phyloP scores from a whole-genome alignment of 53 echinoderm and acorn worm genomes.

The Echinometra lucunter region DNA sequence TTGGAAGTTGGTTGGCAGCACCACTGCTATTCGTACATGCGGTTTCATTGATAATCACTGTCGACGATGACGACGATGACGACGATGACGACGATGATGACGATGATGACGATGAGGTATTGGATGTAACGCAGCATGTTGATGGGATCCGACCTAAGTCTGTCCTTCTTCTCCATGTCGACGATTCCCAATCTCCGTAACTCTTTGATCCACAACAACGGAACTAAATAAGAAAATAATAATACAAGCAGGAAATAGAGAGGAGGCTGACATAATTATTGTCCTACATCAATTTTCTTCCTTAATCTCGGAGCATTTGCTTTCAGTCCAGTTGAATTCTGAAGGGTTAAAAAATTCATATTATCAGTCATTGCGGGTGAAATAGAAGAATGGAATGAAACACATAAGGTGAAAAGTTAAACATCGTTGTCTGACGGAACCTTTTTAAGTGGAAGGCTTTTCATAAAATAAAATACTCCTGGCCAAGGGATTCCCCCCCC shows the following conservation, averaged over 20 bases:
- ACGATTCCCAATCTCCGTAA: constrained; percentile 20
- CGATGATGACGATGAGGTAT: constrained; percentile 21
- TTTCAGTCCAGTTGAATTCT: too few relatives aligned
- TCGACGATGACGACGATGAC: constrained; percentile 31
- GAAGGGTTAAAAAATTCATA: too few relatives aligned
- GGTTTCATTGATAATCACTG: constrained; percentile 14
- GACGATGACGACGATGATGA: constrained; percentile 36
- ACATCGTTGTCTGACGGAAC: too few relatives aligned
- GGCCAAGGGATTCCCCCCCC: too few relatives aligned
- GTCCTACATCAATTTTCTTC: too few relatives aligned
- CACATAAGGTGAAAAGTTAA: too few relatives aligned
- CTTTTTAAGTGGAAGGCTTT: too few relatives aligned
- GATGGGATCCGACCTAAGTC: neutral
- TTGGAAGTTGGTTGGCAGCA: neutral
- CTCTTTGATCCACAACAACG: constrained; percentile 35
- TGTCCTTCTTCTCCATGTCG: neutral
- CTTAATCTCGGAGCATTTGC: too few relatives aligned
- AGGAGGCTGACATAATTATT: too few relatives aligned
- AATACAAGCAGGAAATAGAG: neutral
- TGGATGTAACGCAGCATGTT: constrained; percentile 40
- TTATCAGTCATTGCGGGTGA: too few relatives aligned
- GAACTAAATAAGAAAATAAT: constrained; percentile 1
- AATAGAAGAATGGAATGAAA: too few relatives aligned
- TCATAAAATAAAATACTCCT: too few relatives aligned
- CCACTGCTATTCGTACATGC: constrained; percentile 37